Percentiles rank a stretch among this genome's conserved stretches.
Evolutionary conservation across 2,888 invertebrate genomes (phyloP).

Genomic region (Brenthis hecate): DNA sequence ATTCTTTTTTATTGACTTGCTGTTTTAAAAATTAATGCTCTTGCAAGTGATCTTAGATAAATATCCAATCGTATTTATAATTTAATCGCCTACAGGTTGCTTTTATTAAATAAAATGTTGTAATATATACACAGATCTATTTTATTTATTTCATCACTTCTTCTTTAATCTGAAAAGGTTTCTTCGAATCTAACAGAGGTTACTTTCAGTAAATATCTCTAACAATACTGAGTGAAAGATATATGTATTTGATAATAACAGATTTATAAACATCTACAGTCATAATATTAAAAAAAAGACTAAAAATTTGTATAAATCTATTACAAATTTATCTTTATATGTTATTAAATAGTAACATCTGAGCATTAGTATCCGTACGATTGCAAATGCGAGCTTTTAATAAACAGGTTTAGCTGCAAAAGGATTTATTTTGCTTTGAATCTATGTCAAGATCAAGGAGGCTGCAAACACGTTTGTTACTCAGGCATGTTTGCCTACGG

Average conservation of each 20-base stretch:
- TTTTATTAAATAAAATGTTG: no score
- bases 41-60: not conserved
- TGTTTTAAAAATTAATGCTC: slow-evolving; percentile 9
- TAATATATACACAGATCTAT: no score
- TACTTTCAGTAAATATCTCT: no score
- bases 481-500: slow-evolving; percentile 60
- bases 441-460: slow-evolving; percentile 80
- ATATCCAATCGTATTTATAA: not conserved
- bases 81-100: not conserved
- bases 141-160: no score
- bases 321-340: not conserved
- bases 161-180: no score
- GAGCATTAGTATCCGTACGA: slow-evolving; percentile 33
- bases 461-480: slow-evolving; percentile 63
- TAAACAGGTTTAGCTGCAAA: slow-evolving; percentile 66
- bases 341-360: slow-evolving; percentile 1
- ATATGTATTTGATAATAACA: no score
- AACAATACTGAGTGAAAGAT: no score
- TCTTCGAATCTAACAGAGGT: no score
- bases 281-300: no score
- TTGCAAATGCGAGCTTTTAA: slow-evolving; percentile 52
- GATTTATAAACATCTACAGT: no score
- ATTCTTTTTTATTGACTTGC: slow-evolving; percentile 10
- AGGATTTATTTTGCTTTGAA: slow-evolving; percentile 69
- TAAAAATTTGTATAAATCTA: no score